These are phyloP conservation scores for Corydoras maculifer DNA, from an alignment of 2,113 vertebrate species.

Conservation along the genomic window DNA sequence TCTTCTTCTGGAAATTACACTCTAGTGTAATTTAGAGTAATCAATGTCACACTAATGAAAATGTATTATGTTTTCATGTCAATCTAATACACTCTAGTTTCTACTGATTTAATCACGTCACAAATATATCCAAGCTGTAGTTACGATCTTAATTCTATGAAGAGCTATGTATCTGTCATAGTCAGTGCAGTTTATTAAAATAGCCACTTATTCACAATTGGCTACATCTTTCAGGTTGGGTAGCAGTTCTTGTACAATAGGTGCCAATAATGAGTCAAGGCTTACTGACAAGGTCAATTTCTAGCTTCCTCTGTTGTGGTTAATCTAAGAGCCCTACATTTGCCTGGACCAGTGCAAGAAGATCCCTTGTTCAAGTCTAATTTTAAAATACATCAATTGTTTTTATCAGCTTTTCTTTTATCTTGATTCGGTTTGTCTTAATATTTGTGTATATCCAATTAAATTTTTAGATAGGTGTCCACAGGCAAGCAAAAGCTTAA, in stretches of 20 bases:
- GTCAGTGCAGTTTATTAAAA: background rate
- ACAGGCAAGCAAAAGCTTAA: no score
- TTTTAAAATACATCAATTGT: no score
- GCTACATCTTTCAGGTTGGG: slow-evolving; percentile 1
- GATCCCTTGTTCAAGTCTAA: no score
- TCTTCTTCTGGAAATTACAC: background rate
- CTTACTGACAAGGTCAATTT: background rate
- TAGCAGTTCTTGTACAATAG: background rate
- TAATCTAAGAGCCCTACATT: no score
- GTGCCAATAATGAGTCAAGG: background rate
- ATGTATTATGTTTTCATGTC: slow-evolving; percentile 9
- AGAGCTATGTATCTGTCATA: background rate
- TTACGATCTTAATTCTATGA: slow-evolving; percentile 8
- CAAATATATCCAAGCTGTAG: background rate
- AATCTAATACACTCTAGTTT: slow-evolving; percentile 1
- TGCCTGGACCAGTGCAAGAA: no score
- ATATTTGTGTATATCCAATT: no score
- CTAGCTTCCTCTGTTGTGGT: background rate
- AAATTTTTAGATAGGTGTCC: no score
- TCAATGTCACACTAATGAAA: slow-evolving; percentile 2
- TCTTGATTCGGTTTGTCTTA: no score
- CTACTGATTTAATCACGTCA: background rate
- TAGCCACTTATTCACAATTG: background rate
- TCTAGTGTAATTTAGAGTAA: slow-evolving; percentile 16
- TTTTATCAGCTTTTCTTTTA: no score